Base-by-base conservation (phyloP, 2,113 vertebrate species). In the Pithys albifrons region DNA sequence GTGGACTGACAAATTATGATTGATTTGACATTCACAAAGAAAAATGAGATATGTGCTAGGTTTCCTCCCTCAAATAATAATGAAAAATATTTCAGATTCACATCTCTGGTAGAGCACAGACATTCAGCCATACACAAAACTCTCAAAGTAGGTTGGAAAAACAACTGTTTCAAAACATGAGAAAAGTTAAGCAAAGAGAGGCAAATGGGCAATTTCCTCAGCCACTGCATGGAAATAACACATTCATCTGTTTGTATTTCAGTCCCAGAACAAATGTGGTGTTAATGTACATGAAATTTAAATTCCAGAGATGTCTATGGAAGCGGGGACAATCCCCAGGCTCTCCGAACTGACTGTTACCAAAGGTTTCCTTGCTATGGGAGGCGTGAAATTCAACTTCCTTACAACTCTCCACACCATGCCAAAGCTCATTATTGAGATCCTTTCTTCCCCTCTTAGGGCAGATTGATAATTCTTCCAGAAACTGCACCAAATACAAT, bases 391-490 rank as follows among this genome's bases (percentile, higher is more conserved):
- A 95, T 91, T 71, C 91, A 93, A 70, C 89, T 85, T 80, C 57
- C 65, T 88, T 65, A 74, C 51, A 85, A 81, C 51, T 66, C 67
- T 93, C 69, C 74, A 80, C 75, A 75, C 51, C 39, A 13, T 31
- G 78, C 71, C 81, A 94, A 89, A 94, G 67, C 12, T 75, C 88
- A 88, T 95, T 85, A 91, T 4, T 52, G 66, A 91, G 54, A 79
- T 51, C 6, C 5, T 78, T 90, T 87, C 87, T 72, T 89, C 62
- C 43, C 75, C 66, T 70, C 64, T 79, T 66, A 66, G 66, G 45
- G 46, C 9, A 88, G 41, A 91, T 10, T 14, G 79, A 55, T 65
- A 91, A 85, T 93, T 94, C 57, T 84, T 85, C 52, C 88, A 85
- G 59, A 91, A 88, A 81, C 57, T 65, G 62, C 78, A 92, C 54